Conservation (phyloP, 2,797 vertebrate genomes). For the Sebastiscus tertius region DNA sequence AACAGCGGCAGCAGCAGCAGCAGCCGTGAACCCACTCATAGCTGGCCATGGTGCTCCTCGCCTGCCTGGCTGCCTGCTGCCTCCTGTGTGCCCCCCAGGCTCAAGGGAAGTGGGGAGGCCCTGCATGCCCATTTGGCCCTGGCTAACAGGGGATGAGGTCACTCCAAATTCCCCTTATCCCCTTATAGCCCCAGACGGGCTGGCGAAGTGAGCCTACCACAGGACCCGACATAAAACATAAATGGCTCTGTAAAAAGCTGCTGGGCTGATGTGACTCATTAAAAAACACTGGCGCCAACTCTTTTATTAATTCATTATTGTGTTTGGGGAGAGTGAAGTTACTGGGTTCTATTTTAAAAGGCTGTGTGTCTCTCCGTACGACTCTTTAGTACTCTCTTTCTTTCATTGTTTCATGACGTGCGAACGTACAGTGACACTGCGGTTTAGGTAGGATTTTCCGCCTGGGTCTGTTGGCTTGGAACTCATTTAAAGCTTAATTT, state of each 20-base stretch:
- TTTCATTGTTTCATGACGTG: constrained; percentile 15
- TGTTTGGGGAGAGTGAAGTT: constrained; percentile 70
- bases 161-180: constrained; percentile 83
- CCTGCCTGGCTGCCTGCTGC: constrained; percentile 68
- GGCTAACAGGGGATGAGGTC: constrained; percentile 83
- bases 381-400: constrained; percentile 8
- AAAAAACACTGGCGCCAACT: constrained; percentile 85
- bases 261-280: constrained; percentile 85
- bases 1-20: constrained; percentile 24
- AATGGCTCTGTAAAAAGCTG: constrained; percentile 81
- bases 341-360: constrained; percentile 65
- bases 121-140: constrained; percentile 79
- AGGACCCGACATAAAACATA: constrained; percentile 81
- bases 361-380: constrained; percentile 20
- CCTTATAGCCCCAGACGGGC: constrained; percentile 80
- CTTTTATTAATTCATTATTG: constrained; percentile 86
- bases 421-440: background rate
- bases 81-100: constrained; percentile 81
- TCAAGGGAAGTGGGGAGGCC: constrained; percentile 79
- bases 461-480: background rate
- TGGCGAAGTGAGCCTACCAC: constrained; percentile 76
- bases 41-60: constrained; percentile 65
- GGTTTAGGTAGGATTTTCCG: background rate
- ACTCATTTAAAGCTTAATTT: constrained; percentile 10
- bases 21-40: constrained; percentile 73